These are phyloP conservation scores for Plecotus auritus DNA, from an alignment of 2,113 vertebrate genomes.

Conservation along the genomic window DNA sequence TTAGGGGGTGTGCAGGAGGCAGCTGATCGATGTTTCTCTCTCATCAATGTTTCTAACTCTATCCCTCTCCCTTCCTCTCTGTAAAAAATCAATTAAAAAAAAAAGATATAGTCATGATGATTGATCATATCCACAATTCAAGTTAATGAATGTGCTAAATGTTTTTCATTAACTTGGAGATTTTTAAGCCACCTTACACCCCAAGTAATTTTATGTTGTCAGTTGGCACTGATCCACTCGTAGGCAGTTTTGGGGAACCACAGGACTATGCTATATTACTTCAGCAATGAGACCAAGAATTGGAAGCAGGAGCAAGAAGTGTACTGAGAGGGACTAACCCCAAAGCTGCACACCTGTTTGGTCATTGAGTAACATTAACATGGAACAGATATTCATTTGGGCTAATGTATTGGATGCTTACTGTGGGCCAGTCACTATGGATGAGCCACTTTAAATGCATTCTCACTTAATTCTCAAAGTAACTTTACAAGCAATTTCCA, in stretches of 20 bases:
- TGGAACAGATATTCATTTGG: background rate
- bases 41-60: too few relatives aligned
- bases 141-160: background rate
- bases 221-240: background rate
- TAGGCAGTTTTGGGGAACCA: background rate
- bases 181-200: background rate
- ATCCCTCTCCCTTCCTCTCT: too few relatives aligned
- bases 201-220: background rate
- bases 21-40: too few relatives aligned
- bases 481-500: background rate
- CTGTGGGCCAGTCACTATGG: background rate
- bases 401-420: background rate
- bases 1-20: too few relatives aligned
- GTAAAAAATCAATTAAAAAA: too few relatives aligned
- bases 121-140: background rate
- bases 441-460: background rate
- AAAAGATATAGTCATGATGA: background rate
- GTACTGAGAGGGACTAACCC: too few relatives aligned
- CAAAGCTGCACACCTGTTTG: background rate
- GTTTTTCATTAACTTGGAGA: background rate
- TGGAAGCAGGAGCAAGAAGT: background rate
- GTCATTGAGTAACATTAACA: background rate
- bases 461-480: background rate
- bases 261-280: background rate
- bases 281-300: background rate